These are phyloP conservation scores for Butorides virescens DNA, from an alignment of 2,113 vertebrate species.

Conservation along the genomic window DNA sequence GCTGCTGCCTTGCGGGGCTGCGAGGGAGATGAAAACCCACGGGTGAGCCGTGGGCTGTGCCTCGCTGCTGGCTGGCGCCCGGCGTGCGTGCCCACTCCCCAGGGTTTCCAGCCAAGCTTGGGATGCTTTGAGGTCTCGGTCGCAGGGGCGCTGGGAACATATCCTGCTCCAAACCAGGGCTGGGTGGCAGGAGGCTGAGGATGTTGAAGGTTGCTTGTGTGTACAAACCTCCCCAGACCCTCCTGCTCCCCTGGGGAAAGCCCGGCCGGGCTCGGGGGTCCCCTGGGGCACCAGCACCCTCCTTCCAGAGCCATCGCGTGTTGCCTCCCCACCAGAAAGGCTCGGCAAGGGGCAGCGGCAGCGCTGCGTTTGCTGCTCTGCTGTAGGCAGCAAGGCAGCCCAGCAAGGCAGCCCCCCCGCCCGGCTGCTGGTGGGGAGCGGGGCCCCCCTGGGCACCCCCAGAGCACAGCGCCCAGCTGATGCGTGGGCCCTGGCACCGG, in stretches of 20 bases:
- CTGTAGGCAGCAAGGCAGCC: not conserved
- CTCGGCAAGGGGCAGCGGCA: not conserved
- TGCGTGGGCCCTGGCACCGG: not conserved
- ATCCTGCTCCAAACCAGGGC: not conserved
- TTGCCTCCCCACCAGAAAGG: not conserved
- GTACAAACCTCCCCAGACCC: not conserved
- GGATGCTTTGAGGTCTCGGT: no score
- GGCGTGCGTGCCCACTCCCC: not conserved
- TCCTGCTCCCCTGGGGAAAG: fast-evolving
- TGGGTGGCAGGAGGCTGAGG: not conserved
- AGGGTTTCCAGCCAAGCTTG: not conserved
- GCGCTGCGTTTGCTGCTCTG: not conserved
- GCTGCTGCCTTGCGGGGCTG: fast-evolving
- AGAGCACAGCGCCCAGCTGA: not conserved
- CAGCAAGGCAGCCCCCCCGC: not conserved
- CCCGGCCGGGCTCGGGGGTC: not conserved
- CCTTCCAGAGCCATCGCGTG: fast-evolving
- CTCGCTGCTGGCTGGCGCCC: not conserved
- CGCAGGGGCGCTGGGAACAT: fast-evolving
- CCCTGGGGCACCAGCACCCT: not conserved
- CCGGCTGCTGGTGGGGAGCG: not conserved
- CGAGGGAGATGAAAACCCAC: not conserved
- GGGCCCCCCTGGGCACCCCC: not conserved
- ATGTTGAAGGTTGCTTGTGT: not conserved
- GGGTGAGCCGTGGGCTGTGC: not conserved